Percentiles rank a stretch among this genome's conserved stretches.
Conservation (phyloP, 1,140 invertebrate genomes). For the Dreissena polymorpha region DNA sequence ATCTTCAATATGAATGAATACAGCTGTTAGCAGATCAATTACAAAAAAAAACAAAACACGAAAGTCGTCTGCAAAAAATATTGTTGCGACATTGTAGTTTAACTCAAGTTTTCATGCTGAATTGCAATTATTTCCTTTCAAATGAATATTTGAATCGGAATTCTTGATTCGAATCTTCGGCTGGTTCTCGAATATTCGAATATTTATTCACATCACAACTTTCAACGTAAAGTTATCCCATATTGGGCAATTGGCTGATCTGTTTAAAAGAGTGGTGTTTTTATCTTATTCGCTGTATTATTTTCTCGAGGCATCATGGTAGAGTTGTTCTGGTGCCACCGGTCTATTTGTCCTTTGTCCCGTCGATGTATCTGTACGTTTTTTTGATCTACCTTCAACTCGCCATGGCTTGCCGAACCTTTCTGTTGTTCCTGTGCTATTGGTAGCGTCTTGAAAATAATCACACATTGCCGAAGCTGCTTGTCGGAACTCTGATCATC, state of each 20-base stretch:
- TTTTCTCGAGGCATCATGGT: constrained; percentile 81
- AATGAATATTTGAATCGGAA: too few relatives aligned
- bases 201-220: too few relatives aligned
- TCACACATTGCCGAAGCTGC: constrained; percentile 40
- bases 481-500: constrained; percentile 58
- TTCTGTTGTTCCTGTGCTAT: constrained; percentile 86
- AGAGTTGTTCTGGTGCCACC: constrained; percentile 86
- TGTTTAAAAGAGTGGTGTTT: neutral
- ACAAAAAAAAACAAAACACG: too few relatives aligned
- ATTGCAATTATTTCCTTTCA: too few relatives aligned
- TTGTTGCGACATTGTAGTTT: too few relatives aligned
- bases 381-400: constrained; percentile 88
- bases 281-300: neutral
- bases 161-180: too few relatives aligned
- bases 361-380: constrained; percentile 84
- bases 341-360: constrained; percentile 84
- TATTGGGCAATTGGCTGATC: neutral
- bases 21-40: too few relatives aligned
- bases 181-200: too few relatives aligned
- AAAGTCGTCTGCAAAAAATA: too few relatives aligned
- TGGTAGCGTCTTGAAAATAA: constrained; percentile 74
- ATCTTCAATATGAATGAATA: too few relatives aligned
- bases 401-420: constrained; percentile 86
- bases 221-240: too few relatives aligned
- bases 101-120: too few relatives aligned